phyloP scores from a whole-genome alignment of 2,797 vertebrate genomes.

The Cygnus olor region DNA sequence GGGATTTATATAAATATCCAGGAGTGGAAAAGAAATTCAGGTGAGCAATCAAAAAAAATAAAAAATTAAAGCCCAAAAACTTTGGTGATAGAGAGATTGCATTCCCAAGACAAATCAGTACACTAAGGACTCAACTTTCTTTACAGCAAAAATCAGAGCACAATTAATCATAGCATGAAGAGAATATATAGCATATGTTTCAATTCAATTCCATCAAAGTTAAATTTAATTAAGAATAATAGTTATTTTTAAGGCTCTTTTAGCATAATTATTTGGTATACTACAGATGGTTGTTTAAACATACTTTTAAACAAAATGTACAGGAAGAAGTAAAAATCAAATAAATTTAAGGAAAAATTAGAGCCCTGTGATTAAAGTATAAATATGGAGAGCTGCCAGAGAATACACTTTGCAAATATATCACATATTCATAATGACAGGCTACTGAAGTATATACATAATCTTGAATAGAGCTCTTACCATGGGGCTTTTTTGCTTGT shows the following conservation, averaged over 20 bases:
- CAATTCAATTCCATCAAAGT: constrained; percentile 59
- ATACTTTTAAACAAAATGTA: constrained; percentile 70
- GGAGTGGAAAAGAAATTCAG: neutral
- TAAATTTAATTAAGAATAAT: constrained; percentile 74
- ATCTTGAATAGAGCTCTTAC: neutral
- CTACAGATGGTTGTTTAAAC: constrained; percentile 69
- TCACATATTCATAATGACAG: constrained; percentile 46
- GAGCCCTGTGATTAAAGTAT: constrained; percentile 66
- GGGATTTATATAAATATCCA: constrained; percentile 44
- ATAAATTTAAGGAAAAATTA: constrained; percentile 70
- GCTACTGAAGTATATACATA: constrained; percentile 40
- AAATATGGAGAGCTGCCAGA: constrained; percentile 63
- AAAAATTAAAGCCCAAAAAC: neutral
- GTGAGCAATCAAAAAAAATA: neutral
- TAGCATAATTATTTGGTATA: constrained; percentile 59
- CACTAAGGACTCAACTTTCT: neutral
- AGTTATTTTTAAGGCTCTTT: constrained; percentile 68
- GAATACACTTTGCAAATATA: constrained; percentile 61
- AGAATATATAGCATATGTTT: constrained; percentile 55
- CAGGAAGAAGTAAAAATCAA: constrained; percentile 68
- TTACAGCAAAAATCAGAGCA: constrained; percentile 44
- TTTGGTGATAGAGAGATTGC: neutral
- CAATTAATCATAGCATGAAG: constrained; percentile 28
- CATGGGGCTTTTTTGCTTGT: neutral
- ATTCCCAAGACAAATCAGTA: constrained; percentile 43